Conservation (phyloP, 2,113 vertebrate genomes). For the Euleptes europaea region DNA sequence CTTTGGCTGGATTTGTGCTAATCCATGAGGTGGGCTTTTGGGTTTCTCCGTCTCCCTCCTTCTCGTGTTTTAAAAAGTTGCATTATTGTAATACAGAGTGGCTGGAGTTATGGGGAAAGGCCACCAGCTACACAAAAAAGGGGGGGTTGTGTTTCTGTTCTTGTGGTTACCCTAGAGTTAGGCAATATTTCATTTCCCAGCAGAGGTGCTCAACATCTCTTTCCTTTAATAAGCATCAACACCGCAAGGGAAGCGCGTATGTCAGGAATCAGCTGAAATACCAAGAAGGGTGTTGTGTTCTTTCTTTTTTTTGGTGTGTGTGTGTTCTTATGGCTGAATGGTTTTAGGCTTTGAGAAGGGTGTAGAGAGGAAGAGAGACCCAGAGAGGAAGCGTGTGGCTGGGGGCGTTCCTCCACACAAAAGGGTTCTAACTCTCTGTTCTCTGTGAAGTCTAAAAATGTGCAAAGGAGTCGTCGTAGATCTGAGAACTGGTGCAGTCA, state of each 20-base stretch:
- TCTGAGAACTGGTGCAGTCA: too few species aligned
- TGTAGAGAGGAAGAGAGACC: not conserved
- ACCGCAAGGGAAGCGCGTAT: constrained; percentile 16
- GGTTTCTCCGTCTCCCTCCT: not conserved
- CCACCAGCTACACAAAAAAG: constrained; percentile 37
- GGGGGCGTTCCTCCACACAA: not conserved
- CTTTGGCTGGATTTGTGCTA: not conserved
- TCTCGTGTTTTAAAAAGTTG: constrained; percentile 7
- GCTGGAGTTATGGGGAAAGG: constrained; percentile 22
- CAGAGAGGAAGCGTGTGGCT: not conserved
- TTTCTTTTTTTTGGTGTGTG: too few species aligned
- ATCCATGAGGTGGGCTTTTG: not conserved
- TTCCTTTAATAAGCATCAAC: constrained; percentile 45
- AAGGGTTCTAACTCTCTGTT: not conserved
- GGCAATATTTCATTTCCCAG: constrained; percentile 80
- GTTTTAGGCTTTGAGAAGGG: not conserved
- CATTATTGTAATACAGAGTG: not conserved
- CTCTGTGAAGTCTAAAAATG: constrained; percentile 22
- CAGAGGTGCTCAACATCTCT: constrained; percentile 56
- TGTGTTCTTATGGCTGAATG: not conserved
- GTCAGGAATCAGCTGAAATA: constrained; percentile 43
- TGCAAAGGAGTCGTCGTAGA: not conserved
- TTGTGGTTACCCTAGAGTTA: constrained; percentile 79
- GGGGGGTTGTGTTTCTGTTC: constrained; percentile 41
- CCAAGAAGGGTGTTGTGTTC: not conserved